phyloP scores from a whole-genome alignment of 2,888 invertebrate genomes.

The Proisotoma minuta region DNA sequence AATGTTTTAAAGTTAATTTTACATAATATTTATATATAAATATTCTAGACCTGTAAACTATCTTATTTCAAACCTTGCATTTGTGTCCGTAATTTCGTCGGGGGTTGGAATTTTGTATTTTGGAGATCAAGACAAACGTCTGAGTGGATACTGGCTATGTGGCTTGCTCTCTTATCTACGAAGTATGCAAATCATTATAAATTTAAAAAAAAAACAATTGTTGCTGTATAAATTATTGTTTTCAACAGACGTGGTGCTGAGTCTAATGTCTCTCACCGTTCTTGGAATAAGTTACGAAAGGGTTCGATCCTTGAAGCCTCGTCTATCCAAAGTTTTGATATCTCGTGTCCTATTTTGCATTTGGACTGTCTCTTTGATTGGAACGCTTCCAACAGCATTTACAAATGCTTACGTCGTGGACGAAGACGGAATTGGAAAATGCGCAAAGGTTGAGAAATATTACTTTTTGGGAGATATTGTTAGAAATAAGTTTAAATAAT shows the following conservation, averaged over 20 bases:
- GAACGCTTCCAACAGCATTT: background rate
- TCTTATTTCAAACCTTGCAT: constrained; percentile 3
- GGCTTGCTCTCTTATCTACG: background rate
- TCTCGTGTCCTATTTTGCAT: background rate
- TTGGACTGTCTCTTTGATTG: background rate
- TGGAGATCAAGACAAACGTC: background rate
- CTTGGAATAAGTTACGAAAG: constrained; percentile 4
- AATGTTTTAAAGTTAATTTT: background rate
- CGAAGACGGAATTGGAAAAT: background rate
- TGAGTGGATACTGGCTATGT: background rate
- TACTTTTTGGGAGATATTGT: no score
- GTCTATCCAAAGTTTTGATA: background rate
- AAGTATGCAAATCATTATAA: background rate
- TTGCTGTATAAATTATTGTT: background rate
- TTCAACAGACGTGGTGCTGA: background rate
- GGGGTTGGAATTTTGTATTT: background rate
- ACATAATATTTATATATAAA: background rate
- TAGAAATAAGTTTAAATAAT: no score
- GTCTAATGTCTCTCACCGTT: constrained; percentile 1
- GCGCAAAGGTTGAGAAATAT: no score
- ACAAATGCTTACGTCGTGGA: background rate
- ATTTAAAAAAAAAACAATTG: background rate
- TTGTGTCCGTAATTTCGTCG: background rate
- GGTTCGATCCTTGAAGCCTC: background rate
- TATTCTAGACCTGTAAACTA: constrained; percentile 4